Evolutionary conservation across 2,888 invertebrate genomes (phyloP).

Genomic region (Lacanobia wlatinum): DNA sequence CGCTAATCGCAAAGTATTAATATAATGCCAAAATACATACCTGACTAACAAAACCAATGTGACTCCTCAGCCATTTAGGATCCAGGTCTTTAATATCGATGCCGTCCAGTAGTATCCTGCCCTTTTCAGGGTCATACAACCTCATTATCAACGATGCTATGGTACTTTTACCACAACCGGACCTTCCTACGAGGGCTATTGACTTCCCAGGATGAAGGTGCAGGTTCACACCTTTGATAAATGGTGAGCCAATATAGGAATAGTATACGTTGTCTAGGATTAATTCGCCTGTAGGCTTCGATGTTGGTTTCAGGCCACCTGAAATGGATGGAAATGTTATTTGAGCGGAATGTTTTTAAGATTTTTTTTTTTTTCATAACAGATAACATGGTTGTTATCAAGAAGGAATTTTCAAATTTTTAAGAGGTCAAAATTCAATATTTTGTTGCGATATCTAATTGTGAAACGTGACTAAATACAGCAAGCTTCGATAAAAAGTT

Average conservation of each 20-base stretch:
- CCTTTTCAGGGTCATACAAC: conserved; percentile 95
- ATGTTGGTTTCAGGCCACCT: conserved; percentile 92
- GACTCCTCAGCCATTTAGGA: conserved; percentile 95
- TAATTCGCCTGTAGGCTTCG: conserved; percentile 93
- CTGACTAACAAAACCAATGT: conserved; percentile 97
- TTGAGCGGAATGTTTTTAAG: background rate
- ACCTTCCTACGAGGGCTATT: conserved; percentile 96
- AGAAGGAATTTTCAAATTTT: background rate
- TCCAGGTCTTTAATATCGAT: conserved; percentile 94
- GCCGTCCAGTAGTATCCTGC: conserved; percentile 94
- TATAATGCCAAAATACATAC: conserved; percentile 76
- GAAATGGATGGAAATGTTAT: conserved; percentile 56
- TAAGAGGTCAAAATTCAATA: background rate
- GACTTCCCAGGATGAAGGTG: conserved; percentile 93
- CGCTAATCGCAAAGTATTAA: background rate
- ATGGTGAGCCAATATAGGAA: conserved; percentile 92
- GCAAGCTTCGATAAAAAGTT: background rate
- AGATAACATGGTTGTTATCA: background rate
- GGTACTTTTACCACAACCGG: conserved; percentile 99
- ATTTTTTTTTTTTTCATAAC: background rate
- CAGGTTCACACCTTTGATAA: conserved; percentile 92
- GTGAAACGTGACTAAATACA: background rate
- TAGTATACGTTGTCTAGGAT: conserved; percentile 94
- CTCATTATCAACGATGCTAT: conserved; percentile 95
- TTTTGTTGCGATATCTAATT: background rate